A percentile compares a stretch with the other conserved stretches of the same genome.
phyloP scores from a whole-genome alignment of 2,113 vertebrate genomes.

The Apodemus speciosus region DNA sequence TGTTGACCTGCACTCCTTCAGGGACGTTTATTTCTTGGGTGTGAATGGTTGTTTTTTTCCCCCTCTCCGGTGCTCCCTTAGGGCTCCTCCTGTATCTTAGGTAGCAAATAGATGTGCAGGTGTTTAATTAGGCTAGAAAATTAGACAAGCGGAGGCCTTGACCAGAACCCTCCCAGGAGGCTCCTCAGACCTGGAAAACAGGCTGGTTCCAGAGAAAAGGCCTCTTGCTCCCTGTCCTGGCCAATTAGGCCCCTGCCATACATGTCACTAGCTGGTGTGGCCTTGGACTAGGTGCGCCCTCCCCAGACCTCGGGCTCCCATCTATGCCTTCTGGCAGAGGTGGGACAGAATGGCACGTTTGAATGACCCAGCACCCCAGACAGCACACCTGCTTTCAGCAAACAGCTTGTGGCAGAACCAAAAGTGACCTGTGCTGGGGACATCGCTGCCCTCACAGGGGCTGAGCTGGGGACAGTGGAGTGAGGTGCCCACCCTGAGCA shows the following conservation, averaged over 20 bases:
- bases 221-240: not conserved
- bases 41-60: constrained; percentile 29
- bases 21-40: constrained; percentile 55
- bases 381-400: not conserved
- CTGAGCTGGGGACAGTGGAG: not conserved
- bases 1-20: not conserved
- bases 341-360: not conserved
- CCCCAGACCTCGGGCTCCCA: not conserved
- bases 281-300: not conserved
- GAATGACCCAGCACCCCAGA: not conserved
- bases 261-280: not conserved
- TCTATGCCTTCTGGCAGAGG: not conserved
- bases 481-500: rapidly evolving
- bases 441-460: not conserved
- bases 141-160: constrained; percentile 55
- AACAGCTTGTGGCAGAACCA: not conserved
- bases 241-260: not conserved
- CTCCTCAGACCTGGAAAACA: constrained; percentile 21
- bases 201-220: not conserved
- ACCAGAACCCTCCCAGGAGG: constrained; percentile 48
- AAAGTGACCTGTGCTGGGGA: not conserved
- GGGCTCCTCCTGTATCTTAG: constrained; percentile 57
- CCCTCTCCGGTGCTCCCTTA: constrained; percentile 18
- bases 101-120: constrained; percentile 65
- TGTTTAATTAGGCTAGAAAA: constrained; percentile 73